Evolutionary conservation across 1,140 invertebrate genomes (phyloP).

Genomic region (Popillia japonica): DNA sequence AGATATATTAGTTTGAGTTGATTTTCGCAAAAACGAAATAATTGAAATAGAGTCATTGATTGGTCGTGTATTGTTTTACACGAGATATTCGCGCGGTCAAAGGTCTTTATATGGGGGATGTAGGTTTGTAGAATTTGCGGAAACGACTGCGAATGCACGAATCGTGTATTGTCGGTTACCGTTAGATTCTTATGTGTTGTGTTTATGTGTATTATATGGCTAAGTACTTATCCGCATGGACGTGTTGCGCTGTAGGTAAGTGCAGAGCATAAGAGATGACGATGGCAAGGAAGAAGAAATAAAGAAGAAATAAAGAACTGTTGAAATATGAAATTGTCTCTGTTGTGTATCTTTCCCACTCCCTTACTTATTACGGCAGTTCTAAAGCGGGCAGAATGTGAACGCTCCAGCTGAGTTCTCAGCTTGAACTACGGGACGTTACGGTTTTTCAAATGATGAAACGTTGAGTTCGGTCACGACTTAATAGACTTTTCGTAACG

Average conservation of each 20-base stretch:
- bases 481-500: constrained; percentile 25
- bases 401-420: constrained; percentile 19
- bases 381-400: constrained; percentile 5
- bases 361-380: constrained; percentile 24
- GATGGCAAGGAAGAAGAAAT: not conserved
- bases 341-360: constrained; percentile 5
- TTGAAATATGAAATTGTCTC: constrained; percentile 35
- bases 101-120: constrained; percentile 33
- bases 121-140: constrained; percentile 34
- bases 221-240: constrained; percentile 14
- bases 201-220: not conserved
- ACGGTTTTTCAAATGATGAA: not conserved
- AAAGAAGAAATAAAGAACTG: constrained; percentile 23
- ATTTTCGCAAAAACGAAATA: not conserved
- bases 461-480: constrained; percentile 12
- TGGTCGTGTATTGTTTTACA: not conserved
- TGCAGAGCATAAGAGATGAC: constrained; percentile 7
- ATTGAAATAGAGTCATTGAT: not conserved
- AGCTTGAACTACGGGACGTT: constrained; percentile 7
- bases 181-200: constrained; percentile 35
- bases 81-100: constrained; percentile 1
- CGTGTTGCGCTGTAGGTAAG: not conserved
- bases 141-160: constrained; percentile 32
- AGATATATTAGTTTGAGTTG: not conserved
- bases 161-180: constrained; percentile 31